A percentile compares a stretch with the other conserved stretches of the same genome.
Conservation (phyloP, 2,797 vertebrate genomes). For the Enteromius paludinosus region DNA sequence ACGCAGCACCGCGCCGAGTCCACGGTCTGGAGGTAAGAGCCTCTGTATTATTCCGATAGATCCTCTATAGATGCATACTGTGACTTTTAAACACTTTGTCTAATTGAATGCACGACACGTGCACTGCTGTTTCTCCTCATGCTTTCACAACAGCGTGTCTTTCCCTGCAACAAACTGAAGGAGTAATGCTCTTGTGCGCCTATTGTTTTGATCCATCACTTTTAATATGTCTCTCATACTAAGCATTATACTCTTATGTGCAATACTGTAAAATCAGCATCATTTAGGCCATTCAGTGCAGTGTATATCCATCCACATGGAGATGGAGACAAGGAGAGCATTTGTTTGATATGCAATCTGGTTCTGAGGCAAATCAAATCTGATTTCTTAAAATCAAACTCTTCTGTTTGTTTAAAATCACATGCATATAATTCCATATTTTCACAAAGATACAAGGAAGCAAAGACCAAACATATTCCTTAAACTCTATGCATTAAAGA, state of each 20-base stretch:
- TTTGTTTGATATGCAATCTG: neutral
- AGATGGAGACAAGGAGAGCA: neutral
- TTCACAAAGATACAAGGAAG: neutral
- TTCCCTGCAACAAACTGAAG: neutral
- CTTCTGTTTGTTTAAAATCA: neutral
- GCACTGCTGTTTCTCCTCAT: conserved; percentile 3
- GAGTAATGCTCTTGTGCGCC: neutral
- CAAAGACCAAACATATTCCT: neutral
- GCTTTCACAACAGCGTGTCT: neutral
- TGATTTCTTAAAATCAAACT: neutral
- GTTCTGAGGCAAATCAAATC: neutral
- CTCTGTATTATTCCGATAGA: neutral
- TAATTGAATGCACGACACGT: conserved; percentile 26
- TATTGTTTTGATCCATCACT: conserved; percentile 13
- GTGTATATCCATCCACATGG: neutral
- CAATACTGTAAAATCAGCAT: neutral
- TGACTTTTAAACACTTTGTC: conserved; percentile 33
- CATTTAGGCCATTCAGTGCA: neutral
- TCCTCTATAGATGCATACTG: neutral
- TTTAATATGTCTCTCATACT: neutral
- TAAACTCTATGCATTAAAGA: neutral
- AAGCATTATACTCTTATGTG: neutral
- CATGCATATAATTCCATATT: neutral
- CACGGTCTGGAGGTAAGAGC: conserved; percentile 7
- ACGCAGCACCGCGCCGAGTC: conserved; percentile 23